phyloP scores from a whole-genome alignment of 1,140 invertebrate species.

The Bombyx mori region ASM3026992v2 NC_085114.1:9383501-9384000 shows the following conservation, averaged over 20 bases:
- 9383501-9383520: too few relatives aligned
- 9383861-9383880: constrained; percentile 2
- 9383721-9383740: constrained; percentile 43
- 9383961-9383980: constrained; percentile 32
- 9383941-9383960: constrained; percentile 54
- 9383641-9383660: background rate
- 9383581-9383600: too few relatives aligned
- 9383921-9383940: constrained; percentile 37
- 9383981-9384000: constrained; percentile 10
- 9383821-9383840: constrained; percentile 2
- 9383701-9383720: background rate
- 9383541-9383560: too few relatives aligned
- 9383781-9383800: constrained; percentile 2
- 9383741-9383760: constrained; percentile 37
- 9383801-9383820: background rate
- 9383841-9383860: background rate
- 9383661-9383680: background rate
- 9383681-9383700: background rate
- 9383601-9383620: too few relatives aligned
- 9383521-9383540: too few relatives aligned
- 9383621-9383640: too few relatives aligned
- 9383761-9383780: constrained; percentile 11
- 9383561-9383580: too few relatives aligned
- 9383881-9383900: constrained; percentile 33
- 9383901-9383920: constrained; percentile 19